These are phyloP conservation scores for Dascyllus trimaculatus DNA, from an alignment of 2,113 vertebrate genomes.

Conservation along the genomic window DNA sequence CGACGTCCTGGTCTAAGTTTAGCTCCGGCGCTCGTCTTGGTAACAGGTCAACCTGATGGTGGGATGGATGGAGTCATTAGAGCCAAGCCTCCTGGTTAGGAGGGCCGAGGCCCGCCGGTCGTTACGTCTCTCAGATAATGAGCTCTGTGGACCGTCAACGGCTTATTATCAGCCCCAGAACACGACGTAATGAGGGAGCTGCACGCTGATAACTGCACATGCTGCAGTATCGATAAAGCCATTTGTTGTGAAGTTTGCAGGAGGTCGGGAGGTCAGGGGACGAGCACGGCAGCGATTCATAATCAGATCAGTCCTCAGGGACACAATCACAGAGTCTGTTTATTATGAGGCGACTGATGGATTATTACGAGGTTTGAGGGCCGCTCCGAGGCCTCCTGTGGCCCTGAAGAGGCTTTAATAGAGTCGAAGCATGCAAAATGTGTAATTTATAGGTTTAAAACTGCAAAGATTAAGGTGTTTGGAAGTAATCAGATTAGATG, in stretches of 20 bases:
- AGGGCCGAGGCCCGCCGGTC: background rate
- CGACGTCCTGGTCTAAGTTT: slow-evolving; percentile 25
- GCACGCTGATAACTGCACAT: background rate
- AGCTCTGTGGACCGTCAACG: background rate
- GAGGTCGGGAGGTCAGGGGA: background rate
- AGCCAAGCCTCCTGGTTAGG: slow-evolving; percentile 10
- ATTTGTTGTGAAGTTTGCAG: slow-evolving; percentile 1
- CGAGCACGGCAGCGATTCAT: background rate
- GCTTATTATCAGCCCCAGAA: background rate
- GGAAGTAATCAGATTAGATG: too few species aligned
- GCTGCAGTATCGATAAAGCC: slow-evolving; percentile 11
- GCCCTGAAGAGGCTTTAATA: too few species aligned
- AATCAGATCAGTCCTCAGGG: too few species aligned
- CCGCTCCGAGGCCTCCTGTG: too few species aligned
- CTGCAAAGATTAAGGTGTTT: too few species aligned
- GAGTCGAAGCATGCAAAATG: too few species aligned
- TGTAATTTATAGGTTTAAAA: too few species aligned
- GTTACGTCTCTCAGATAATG: slow-evolving; percentile 18
- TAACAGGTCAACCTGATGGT: slow-evolving; percentile 32
- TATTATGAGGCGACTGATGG: too few species aligned
- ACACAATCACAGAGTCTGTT: too few species aligned
- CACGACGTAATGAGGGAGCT: background rate
- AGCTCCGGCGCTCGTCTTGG: slow-evolving; percentile 20
- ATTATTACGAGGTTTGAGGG: too few species aligned
- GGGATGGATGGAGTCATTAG: slow-evolving; percentile 65